A percentile compares a stretch with the other conserved stretches of the same genome.
These are phyloP conservation scores for Chloroceryle aenea DNA, from an alignment of 2,113 vertebrate species.

Conservation along the genomic window DNA sequence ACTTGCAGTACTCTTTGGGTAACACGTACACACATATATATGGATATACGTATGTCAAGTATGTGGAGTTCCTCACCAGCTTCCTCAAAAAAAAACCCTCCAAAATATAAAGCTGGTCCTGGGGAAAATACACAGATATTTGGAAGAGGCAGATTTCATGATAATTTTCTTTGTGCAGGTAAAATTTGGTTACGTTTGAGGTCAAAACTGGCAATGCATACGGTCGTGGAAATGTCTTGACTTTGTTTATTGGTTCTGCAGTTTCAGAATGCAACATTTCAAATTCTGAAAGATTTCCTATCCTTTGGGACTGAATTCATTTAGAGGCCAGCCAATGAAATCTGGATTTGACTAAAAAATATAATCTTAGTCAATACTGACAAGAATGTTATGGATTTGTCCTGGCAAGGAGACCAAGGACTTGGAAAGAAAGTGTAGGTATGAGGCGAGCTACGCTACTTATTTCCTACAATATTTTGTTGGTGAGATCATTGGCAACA, in stretches of 20 bases:
- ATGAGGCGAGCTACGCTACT: neutral
- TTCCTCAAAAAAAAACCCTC: neutral
- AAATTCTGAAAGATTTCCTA: neutral
- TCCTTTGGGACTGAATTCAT: neutral
- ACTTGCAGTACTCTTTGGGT: neutral
- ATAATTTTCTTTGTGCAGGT: neutral
- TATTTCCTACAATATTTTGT: neutral
- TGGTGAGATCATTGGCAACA: neutral
- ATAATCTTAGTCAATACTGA: neutral
- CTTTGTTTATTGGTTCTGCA: neutral
- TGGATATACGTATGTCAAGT: neutral
- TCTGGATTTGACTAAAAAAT: neutral
- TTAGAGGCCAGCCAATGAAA: neutral
- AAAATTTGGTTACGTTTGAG: neutral
- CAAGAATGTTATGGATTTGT: neutral
- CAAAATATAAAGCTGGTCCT: neutral
- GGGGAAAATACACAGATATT: neutral
- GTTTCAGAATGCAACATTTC: neutral
- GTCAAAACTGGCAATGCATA: neutral
- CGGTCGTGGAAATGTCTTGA: rapidly evolving
- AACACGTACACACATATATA: neutral
- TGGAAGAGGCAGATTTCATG: neutral
- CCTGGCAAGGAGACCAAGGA: neutral
- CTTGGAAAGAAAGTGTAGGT: neutral
- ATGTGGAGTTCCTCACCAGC: neutral